A percentile compares a stretch with the other conserved stretches of the same genome.
These are phyloP conservation scores for Litoditis marina DNA, from an alignment of 2,888 invertebrate genomes.

Conservation along the genomic window DNA sequence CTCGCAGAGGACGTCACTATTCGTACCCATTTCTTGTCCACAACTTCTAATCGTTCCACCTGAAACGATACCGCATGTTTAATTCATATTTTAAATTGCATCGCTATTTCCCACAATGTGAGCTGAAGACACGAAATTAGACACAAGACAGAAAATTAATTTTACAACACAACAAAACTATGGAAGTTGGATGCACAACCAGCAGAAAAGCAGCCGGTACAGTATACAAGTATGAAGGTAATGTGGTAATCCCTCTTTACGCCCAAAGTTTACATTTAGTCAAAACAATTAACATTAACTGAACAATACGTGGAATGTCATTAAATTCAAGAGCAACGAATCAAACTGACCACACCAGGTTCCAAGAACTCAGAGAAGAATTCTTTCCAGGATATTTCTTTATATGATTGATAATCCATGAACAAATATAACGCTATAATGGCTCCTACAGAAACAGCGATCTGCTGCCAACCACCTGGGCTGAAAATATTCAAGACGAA, in stretches of 20 bases:
- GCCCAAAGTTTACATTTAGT: no score
- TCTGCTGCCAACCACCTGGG: constrained; percentile 45
- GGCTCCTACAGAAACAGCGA: constrained; percentile 45
- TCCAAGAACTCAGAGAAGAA: constrained; percentile 58
- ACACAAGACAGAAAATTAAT: no score
- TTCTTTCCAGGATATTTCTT: constrained; percentile 60
- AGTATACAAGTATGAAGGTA: no score
- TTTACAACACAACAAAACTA: no score
- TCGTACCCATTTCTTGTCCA: constrained; percentile 96
- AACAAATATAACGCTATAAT: constrained; percentile 43
- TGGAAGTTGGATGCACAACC: not conserved
- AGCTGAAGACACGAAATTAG: no score
- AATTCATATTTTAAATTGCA: no score
- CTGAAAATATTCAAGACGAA: no score
- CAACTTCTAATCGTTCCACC: constrained; percentile 88
- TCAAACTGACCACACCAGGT: constrained; percentile 35
- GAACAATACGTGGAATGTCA: no score
- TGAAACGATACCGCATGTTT: constrained; percentile 19
- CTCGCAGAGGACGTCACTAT: constrained; percentile 66
- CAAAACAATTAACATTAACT: no score
- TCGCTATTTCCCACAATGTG: no score
- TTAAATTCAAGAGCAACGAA: not conserved
- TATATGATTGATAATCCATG: constrained; percentile 50
- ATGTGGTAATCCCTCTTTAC: no score
- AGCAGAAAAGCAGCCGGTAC: not conserved